Percentiles rank a stretch among this genome's conserved stretches.
These are phyloP conservation scores for Hyphantria cunea DNA, from an alignment of 1,140 invertebrate species.

Conservation along the genomic window DNA sequence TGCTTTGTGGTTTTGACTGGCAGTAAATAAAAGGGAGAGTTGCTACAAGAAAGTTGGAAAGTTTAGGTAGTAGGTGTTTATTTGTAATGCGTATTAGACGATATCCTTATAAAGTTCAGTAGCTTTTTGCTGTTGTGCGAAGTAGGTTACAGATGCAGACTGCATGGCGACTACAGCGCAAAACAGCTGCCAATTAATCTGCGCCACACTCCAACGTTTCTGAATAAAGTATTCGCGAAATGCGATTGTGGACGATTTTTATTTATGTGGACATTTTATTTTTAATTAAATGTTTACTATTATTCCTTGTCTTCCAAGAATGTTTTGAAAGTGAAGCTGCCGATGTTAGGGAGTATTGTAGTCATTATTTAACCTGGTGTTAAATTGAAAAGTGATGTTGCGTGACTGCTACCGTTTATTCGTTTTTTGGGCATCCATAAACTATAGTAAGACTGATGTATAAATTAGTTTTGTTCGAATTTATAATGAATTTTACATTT, in stretches of 20 bases:
- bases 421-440: slow-evolving; percentile 36
- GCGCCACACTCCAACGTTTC: slow-evolving; percentile 18
- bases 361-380: slow-evolving; percentile 24
- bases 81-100: slow-evolving; percentile 17
- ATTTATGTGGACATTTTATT: too few species aligned
- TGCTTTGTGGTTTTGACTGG: slow-evolving; percentile 15
- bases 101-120: slow-evolving; percentile 34
- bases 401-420: slow-evolving; percentile 51
- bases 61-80: slow-evolving; percentile 23
- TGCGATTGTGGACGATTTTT: slow-evolving; percentile 8
- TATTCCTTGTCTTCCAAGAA: slow-evolving; percentile 10
- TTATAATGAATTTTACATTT: too few species aligned
- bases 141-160: slow-evolving; percentile 66
- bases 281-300: slow-evolving; percentile 15
- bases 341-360: slow-evolving; percentile 27
- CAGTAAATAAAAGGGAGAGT: neutral
- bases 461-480: slow-evolving; percentile 11
- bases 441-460: slow-evolving; percentile 34
- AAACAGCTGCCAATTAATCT: slow-evolving; percentile 49
- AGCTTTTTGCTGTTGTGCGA: slow-evolving; percentile 40
- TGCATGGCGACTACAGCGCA: slow-evolving; percentile 54
- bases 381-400: slow-evolving; percentile 38
- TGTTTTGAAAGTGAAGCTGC: slow-evolving; percentile 5
- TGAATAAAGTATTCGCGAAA: slow-evolving; percentile 9
- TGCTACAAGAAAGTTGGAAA: slow-evolving; percentile 31